These are phyloP conservation scores for Drosophila suzukii DNA, from an alignment of 1,140 invertebrate genomes.

Conservation along the genomic window DNA sequence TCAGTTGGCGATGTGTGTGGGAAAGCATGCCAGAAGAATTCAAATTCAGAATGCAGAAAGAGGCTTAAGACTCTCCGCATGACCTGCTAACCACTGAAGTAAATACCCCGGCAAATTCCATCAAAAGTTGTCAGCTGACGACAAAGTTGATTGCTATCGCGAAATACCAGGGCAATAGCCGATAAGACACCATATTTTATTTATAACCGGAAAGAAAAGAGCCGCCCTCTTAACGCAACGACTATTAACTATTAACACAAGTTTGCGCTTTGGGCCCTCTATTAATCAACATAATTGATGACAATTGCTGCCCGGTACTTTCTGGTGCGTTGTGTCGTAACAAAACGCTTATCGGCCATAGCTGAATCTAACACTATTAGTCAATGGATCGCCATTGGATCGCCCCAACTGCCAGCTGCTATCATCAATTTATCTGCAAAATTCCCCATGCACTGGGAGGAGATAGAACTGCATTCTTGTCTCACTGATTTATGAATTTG, in stretches of 20 bases:
- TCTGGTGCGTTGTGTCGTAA: constrained; percentile 50
- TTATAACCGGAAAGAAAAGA: constrained; percentile 24
- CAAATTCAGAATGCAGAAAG: constrained; percentile 20
- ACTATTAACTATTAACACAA: constrained; percentile 31
- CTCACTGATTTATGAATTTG: constrained; percentile 79
- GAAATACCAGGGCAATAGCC: constrained; percentile 55
- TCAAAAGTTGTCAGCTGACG: constrained; percentile 61
- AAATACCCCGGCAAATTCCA: constrained; percentile 22
- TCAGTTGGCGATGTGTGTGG: constrained; percentile 4
- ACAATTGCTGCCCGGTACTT: constrained; percentile 57
- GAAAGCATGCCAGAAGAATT: constrained; percentile 1
- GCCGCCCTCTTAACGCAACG: constrained; percentile 27
- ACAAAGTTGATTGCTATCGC: constrained; percentile 38
- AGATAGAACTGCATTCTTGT: constrained; percentile 64
- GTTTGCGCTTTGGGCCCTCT: constrained; percentile 30
- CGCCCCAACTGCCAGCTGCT: constrained; percentile 46
- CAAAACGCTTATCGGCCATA: constrained; percentile 73
- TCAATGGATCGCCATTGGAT: constrained; percentile 73
- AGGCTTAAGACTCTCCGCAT: constrained; percentile 31
- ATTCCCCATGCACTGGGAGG: constrained; percentile 26
- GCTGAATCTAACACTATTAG: constrained; percentile 77
- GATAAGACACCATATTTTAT: constrained; percentile 59
- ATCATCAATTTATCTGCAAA: constrained; percentile 75
- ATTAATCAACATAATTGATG: constrained; percentile 81
- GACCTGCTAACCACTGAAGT: constrained; percentile 9